Evolutionary conservation across 2,113 vertebrate genomes (phyloP).

Genomic region (Synodontis membranacea): DNA sequence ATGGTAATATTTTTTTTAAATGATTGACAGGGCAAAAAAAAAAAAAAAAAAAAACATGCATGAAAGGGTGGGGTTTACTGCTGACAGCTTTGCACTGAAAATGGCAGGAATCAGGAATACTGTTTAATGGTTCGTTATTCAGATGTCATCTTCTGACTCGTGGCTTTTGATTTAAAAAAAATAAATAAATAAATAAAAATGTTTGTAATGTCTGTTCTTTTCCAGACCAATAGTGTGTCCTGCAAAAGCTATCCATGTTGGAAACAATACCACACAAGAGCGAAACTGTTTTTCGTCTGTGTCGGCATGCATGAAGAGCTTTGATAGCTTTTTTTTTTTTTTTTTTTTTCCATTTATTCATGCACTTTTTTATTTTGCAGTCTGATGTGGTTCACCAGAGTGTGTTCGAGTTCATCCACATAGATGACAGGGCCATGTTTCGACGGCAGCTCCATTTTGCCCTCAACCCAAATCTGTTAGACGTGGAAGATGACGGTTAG

Average conservation of each 20-base stretch:
- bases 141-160: not conserved
- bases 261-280: not conserved
- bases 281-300: not conserved
- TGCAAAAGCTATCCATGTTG: not conserved
- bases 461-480: conserved; percentile 48
- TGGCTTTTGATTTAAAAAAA: too few species aligned
- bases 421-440: conserved; percentile 65
- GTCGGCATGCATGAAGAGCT: not conserved
- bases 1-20: too few species aligned
- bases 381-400: conserved; percentile 69
- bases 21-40: too few species aligned
- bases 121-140: not conserved
- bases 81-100: not conserved
- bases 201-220: not conserved
- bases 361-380: conserved; percentile 49
- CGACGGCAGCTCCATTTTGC: conserved; percentile 63
- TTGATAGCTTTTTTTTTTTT: not conserved
- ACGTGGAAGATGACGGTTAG: conserved; percentile 48
- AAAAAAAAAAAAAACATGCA: not conserved
- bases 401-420: conserved; percentile 68
- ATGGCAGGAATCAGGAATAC: not conserved
- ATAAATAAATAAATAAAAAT: too few species aligned
- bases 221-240: not conserved
- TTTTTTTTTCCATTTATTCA: not conserved
- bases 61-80: not conserved